These are phyloP conservation scores for Raphicerus campestris DNA, from an alignment of 2,113 vertebrate species.

Conservation along the genomic window DNA sequence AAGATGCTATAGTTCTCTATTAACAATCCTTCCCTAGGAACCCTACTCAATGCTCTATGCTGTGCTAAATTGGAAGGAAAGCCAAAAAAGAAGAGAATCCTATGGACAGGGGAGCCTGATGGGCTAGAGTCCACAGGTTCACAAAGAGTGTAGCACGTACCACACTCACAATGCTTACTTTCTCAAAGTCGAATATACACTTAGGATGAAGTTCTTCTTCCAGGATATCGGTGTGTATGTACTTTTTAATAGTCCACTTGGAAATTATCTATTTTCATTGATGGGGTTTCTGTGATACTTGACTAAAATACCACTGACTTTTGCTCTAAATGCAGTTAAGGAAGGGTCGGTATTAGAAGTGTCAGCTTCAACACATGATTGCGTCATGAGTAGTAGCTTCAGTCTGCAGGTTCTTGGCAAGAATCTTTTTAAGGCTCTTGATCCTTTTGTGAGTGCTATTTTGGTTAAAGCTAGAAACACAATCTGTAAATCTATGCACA, in stretches of 20 bases:
- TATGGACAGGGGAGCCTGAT: neutral
- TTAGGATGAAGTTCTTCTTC: neutral
- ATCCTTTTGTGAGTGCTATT: neutral
- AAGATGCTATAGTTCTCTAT: neutral
- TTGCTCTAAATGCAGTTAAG: neutral
- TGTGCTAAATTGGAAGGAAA: neutral
- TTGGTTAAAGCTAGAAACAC: neutral
- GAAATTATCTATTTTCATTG: neutral
- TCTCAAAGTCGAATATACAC: neutral
- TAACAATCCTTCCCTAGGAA: neutral
- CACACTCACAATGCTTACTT: neutral
- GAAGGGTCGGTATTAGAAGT: neutral
- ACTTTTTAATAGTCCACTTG: neutral
- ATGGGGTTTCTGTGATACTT: neutral
- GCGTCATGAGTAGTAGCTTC: neutral
- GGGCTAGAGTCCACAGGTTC: neutral
- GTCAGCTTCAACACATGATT: neutral
- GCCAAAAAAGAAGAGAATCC: neutral
- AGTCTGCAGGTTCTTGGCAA: neutral
- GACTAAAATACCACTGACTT: neutral
- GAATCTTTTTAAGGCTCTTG: neutral
- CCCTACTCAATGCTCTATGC: neutral
- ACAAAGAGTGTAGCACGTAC: fast-evolving
- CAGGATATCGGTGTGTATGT: neutral
- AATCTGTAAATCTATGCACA: neutral